Evolutionary conservation across 1,140 invertebrate genomes (phyloP).

Genomic region (Drosophila prosaltans): DNA sequence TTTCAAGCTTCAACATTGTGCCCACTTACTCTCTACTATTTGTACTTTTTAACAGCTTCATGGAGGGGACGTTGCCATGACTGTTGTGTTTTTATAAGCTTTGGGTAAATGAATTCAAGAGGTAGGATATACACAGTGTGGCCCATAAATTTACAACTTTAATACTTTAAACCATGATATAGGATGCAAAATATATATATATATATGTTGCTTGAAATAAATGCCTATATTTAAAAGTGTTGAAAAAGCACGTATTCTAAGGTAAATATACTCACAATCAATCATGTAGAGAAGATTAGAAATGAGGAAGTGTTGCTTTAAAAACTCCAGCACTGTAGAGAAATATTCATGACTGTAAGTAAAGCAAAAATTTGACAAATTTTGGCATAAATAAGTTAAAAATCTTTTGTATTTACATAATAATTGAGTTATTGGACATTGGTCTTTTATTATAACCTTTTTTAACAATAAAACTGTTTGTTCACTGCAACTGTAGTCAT

Average conservation of each 20-base stretch:
- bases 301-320: not conserved
- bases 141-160: not conserved
- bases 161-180: not conserved
- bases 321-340: not conserved
- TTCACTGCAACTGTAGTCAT: too few relatives aligned
- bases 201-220: not conserved
- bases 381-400: too few relatives aligned
- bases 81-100: not conserved
- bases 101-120: not conserved
- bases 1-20: not conserved
- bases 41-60: not conserved
- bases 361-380: too few relatives aligned
- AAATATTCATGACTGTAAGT: too few relatives aligned
- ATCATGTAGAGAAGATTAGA: not conserved
- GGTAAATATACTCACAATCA: not conserved
- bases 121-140: not conserved
- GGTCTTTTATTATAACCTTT: too few relatives aligned
- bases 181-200: not conserved
- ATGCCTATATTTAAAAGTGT: not conserved
- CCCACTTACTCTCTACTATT: not conserved
- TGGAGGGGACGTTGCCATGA: not conserved
- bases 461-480: too few relatives aligned
- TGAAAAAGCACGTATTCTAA: not conserved
- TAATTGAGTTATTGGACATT: too few relatives aligned
- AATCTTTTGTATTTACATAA: too few relatives aligned